Base-by-base conservation (phyloP, 2,888 invertebrate species). In the Steinernema scapterisci region DNA sequence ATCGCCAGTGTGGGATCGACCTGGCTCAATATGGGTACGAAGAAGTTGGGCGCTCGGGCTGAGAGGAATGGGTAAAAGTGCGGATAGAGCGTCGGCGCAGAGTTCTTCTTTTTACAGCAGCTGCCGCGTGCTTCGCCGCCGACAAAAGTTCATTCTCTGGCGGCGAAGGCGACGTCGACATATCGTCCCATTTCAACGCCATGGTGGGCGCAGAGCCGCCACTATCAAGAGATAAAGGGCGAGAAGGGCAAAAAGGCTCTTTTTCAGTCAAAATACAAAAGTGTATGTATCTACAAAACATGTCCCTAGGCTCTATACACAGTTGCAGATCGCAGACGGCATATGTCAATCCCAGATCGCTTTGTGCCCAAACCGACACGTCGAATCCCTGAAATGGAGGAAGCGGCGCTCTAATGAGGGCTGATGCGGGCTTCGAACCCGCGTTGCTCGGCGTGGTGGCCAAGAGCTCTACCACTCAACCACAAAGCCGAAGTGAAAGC, bases 381-480 rank as follows among this genome's bases (percentile, higher is more conserved):
- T n/a, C 63, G 6, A 31, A 31, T 13, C 25, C 31, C 63, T 63
- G 63, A 25, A 19, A 1, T 25, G 63, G 38, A 63, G 25, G n/a
- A 63, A 16, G 9, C 63, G 63, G 5, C 63, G 63, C 63, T 63
- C 63, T 63, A 63, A 63, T 63, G 63, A 63, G 63, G 63, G 63
- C 63, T 63, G 31, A 31, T 16, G 13, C 7, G 31, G 63, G 27
- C 3, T 2, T 63, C 27, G 63, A 63, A 25, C 63, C 63, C 38
- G 27, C 63, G 16, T 27, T 31, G 7, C 25, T 16, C 63, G 9
- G 63, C 27, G 27, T 31, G 63, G 11, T 25, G 31, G 16, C 31
- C n/a, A 27, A 31, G 63, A 63, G 63, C 63, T 27, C 27, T 63
- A 27, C 27, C 63, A 63, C 23, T 63, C 27, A 11, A n/a, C 63